Evolutionary conservation across 2,888 invertebrate species (phyloP), one percentile per base, ranked within the genome.

Genomic region (Drosophila picticornis): DNA sequence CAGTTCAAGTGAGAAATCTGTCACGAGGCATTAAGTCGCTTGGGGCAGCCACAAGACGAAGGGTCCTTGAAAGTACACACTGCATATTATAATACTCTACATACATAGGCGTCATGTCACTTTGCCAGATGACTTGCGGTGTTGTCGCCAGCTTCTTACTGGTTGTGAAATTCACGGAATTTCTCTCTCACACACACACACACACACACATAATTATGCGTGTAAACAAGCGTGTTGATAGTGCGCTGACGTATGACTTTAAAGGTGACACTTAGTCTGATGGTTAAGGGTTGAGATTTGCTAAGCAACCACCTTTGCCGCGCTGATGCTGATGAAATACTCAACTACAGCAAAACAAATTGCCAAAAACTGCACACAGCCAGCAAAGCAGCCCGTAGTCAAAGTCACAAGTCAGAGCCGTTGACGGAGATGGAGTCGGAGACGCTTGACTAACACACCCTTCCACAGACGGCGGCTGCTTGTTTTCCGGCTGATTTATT

Each of bases 401-500:
- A 55, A 48, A 58, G 57, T 48, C 43, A 31, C 19, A 57, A 57
- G 64, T 36, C 32, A 59, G 40, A 32, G 19, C 27, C 10, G 13
- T 27, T 46, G 32, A 3, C 5, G 58, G 2, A 48, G 31, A 13
- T 22, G 22, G 6, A 60, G 38, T 4, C 46, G 52, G n/a, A 63
- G 63, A 63, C 29, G 66, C 22, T 65, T 27, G 70, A 50, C 70
- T 25, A 31, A 38, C 52, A 61, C 82, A 66, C 82, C 79, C 80
- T 70, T 55, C 43, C 61, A 50, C 29, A 13, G 63, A 29, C 70
- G 71, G 58, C 71, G 69, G 63, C 63, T 61, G 75, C 51, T 77
- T 67, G 67, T 72, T 86, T 83, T 83, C 89, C 73, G 84, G 86
- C 91, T 91, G 92, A 92, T 92, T 91, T 92, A 92, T 91, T 91